Base-by-base conservation (phyloP, 2,113 vertebrate genomes). In the Tragelaphus strepsiceros region DNA sequence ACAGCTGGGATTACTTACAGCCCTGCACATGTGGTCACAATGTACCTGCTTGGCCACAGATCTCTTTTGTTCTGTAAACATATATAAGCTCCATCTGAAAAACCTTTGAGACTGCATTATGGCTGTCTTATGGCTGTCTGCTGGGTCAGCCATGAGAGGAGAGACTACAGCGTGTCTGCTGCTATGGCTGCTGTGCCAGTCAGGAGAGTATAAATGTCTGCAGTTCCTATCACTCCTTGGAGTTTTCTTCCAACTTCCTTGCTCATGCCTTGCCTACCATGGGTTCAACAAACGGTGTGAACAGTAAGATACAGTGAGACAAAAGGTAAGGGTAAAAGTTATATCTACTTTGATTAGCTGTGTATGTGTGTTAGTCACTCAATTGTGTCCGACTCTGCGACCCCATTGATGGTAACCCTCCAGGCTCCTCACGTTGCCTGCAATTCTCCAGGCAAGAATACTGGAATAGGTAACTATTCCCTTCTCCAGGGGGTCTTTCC, bases 341-440 rank as follows among this genome's bases (percentile, higher is more conserved):
- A 14, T 77, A 77, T 26, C 22, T 77, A 77, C 39, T 77, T 77
- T 14, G 12, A 77, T 77, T 14, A 77, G 22, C 71, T 77, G 39
- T 7, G 6, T 43, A 7, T 43, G 12, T 77, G 71, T 43, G 39
- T 43, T 13, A 26, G 39, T 43, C 12, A 77, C 7, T 77, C 71
- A 7, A 2, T 77, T 1, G 0, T 43, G 35, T 43, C 71, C 21
- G 6, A 43, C 71, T 77, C 35, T 26, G 39, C 2, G 0, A 43
- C 12, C 12, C 6, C 71, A 14, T 26, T 0, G 1, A 43, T 12
- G 26, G 12, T 43, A 77, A 39, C 71, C 12, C 35, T 39, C 35
- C 71, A 77, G 71, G 35, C 35, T 77, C 35, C 71, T 74, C 67
- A 74, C 10, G 24, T 21, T 12, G 43, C n/a, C n/a, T 14, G 35